Base-by-base conservation (phyloP, 2,888 invertebrate species). In the Silvanus unidentatus region DNA sequence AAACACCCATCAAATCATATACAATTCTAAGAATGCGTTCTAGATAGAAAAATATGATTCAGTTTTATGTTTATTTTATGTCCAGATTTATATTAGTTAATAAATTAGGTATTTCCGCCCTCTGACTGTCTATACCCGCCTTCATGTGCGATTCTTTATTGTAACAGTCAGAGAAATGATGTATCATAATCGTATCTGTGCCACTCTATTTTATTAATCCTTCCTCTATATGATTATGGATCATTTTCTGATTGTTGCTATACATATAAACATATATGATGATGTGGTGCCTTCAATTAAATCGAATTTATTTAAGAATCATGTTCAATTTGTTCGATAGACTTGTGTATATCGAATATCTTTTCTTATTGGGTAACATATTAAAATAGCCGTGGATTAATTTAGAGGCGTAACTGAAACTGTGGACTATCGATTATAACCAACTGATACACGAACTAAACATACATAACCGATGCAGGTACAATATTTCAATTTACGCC, bases 401-500 rank as follows among this genome's bases (percentile, higher is more conserved):
- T 32, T n/a, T 32, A 32, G 32, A 32, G 32, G 32, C 32, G 32
- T 32, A 32, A 22, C 22, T 22, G 22, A 22, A 12, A 32, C 32
- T 12, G n/a, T 32, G 32, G 32, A 32, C 13, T 32, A 12, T 12
- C n/a, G 32, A 32, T 32, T 32, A 32, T 32, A 32, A 32, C 4
- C 32, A 32, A 32, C 32, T 32, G 32, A 32, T 32, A 32, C 32
- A 32, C 32, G 13, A 32, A 12, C 54, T 53, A 57, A 59, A 62
- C 56, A 62, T 52, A 54, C 59, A 59, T 57, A 55, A 54, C 50
- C 54, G 58, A 50, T 55, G 55, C 59, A 55, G 53, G 51, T 58
- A 61, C 62, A 62, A 63, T 61, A 62, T 64, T 64, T 64, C 62
- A 64, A 64, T 64, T 64, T 63, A 60, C 60, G 54, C 54, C 50